phyloP scores from a whole-genome alignment of 2,113 vertebrate genomes.

The Amphilophus citrinellus region DNA sequence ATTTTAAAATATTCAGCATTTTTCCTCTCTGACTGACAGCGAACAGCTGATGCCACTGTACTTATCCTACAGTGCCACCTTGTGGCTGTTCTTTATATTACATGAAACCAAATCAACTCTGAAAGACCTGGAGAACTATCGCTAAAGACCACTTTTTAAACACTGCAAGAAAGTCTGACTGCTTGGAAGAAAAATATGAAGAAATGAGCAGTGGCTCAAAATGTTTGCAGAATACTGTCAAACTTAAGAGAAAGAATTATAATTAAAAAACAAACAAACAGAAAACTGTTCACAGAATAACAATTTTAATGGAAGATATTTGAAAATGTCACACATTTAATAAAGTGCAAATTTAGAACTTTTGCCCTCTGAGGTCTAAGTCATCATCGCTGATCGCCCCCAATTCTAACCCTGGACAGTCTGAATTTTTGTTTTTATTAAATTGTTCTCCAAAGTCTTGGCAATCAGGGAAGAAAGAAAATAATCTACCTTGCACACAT shows the following conservation, averaged over 20 bases:
- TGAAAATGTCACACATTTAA: conserved; percentile 25
- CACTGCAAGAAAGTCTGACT: too few species aligned
- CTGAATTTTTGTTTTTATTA: too few species aligned
- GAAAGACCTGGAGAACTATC: too few species aligned
- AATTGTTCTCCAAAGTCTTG: not conserved
- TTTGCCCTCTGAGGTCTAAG: not conserved
- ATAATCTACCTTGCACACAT: not conserved
- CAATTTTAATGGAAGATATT: conserved; percentile 4
- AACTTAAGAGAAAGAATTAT: not conserved
- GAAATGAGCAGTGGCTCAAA: not conserved
- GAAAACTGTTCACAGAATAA: not conserved
- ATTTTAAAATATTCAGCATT: not conserved
- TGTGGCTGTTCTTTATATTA: conserved; percentile 20
- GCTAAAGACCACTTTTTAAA: too few species aligned
- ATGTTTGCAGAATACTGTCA: not conserved
- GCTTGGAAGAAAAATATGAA: not conserved
- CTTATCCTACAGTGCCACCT: conserved; percentile 16
- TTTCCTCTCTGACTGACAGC: not conserved
- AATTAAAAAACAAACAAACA: not conserved
- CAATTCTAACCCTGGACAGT: too few species aligned
- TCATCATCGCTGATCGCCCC: not conserved
- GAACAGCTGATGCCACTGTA: not conserved
- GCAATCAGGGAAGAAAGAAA: not conserved
- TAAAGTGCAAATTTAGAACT: conserved; percentile 3
- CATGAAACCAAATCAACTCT: not conserved